Evolutionary conservation across 2,888 invertebrate species (phyloP).

Genomic region (Caenorhabditis afra): DNA sequence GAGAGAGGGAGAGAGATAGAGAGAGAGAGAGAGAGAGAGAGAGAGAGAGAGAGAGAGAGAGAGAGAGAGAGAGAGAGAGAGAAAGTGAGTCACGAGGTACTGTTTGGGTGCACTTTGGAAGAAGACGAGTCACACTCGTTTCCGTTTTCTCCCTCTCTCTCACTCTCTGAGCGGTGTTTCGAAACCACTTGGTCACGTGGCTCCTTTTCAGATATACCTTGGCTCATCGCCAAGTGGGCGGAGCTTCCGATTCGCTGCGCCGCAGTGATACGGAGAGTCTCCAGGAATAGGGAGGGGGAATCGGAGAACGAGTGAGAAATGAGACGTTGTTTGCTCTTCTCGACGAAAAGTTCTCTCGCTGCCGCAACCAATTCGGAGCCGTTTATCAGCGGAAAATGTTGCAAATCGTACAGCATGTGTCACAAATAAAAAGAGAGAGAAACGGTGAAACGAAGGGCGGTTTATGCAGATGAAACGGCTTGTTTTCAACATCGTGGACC

Average conservation of each 20-base stretch:
- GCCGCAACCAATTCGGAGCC: not conserved
- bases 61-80: constrained; percentile 4
- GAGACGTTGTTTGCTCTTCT: not conserved
- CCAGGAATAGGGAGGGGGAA: no score
- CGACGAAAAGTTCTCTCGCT: not conserved
- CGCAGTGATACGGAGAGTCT: not conserved
- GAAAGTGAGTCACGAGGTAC: constrained; percentile 1
- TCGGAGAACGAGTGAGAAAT: not conserved
- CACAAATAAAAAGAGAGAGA: constrained; percentile 6
- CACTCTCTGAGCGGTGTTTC: no score
- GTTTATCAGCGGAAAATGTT: no score
- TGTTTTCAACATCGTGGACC: no score
- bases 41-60: constrained; percentile 2
- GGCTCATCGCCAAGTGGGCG: no score
- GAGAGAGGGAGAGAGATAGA: constrained; percentile 2
- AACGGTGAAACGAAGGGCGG: not conserved
- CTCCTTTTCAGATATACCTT: no score
- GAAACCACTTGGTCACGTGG: no score
- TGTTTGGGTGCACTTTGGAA: not conserved
- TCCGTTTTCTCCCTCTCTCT: no score
- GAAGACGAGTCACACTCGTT: constrained; percentile 2
- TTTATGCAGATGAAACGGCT: no score
- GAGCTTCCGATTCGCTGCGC: no score
- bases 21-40: constrained; percentile 5
- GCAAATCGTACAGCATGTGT: not conserved